Base-by-base conservation (phyloP, 2,797 vertebrate genomes). In the Argya squamiceps region DNA sequence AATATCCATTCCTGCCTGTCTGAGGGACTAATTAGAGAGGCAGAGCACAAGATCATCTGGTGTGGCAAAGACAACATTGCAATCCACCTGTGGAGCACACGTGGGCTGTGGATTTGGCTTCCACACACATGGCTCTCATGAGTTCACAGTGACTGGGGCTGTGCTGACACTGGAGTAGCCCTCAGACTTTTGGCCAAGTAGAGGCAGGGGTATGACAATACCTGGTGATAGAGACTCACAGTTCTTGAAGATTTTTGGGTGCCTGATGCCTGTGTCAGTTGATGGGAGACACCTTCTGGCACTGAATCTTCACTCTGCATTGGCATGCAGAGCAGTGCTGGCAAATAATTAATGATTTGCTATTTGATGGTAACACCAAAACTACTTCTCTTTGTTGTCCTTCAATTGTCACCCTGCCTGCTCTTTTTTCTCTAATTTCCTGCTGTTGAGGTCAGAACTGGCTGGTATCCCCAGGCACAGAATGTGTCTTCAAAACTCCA, bases 11-110 rank as follows among this genome's bases (percentile, higher is more conserved):
- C 34, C 53, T 55, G 32, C 34, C 37, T 49, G 18, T 36, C 65
- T 65, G 36, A 59, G 37, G 44, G 14, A 19, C 37, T 58, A 43
- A 47, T 39, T 36, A 67, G 77, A 73, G 63, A 58, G 47, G 62
- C 52, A 78, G 71, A 71, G 15, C 4, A 1, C 24, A 58, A 43
- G 34, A 65, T 47, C 22, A n/a, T 27, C 52, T 70, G 52, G 29
- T 0, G 0, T 1, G 1, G 49, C 29, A 50, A 65, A 88, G 36
- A 14, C n/a, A 53, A 37, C 22, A 36, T 0, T 9, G 4, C 41
- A 24, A 30, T 17, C 36, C 11, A 4, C n/a, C 49, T 5, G 5
- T 39, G 59, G 26, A 24, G 37, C 36, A 34, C 69, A 10, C 0
- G 0, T 10, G 44, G 21, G 20, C 67, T 47, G 52, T 6, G 21